Percentiles rank a stretch among this genome's conserved stretches.
Conservation (phyloP, 2,113 vertebrate species). For the Mellivora capensis region DNA sequence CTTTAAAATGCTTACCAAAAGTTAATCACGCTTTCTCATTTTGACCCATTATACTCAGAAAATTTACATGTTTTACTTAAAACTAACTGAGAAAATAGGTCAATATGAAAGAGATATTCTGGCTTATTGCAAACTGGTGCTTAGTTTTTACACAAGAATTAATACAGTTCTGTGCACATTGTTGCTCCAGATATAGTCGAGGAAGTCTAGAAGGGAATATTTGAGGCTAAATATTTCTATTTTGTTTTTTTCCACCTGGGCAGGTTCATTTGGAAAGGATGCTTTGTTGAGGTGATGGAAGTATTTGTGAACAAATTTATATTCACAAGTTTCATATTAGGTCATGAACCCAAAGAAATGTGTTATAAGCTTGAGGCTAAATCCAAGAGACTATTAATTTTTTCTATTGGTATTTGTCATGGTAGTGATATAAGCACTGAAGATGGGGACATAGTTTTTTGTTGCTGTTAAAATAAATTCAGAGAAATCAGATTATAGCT, state of each 20-base stretch:
- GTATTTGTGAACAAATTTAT: background rate
- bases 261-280: background rate
- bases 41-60: background rate
- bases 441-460: conserved; percentile 39
- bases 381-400: conserved; percentile 19
- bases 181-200: background rate
- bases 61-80: background rate
- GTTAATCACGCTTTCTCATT: background rate
- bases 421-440: conserved; percentile 15
- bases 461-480: conserved; percentile 53
- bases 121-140: background rate
- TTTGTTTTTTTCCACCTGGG: background rate
- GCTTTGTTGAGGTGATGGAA: background rate
- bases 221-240: background rate
- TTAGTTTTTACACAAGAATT: background rate
- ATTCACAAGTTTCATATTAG: background rate
- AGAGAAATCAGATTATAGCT: conserved; percentile 65
- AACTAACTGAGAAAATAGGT: background rate
- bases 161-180: background rate
- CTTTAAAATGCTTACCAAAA: background rate
- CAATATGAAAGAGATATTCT: background rate
- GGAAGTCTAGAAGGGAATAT: background rate
- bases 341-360: conserved; percentile 3
- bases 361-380: conserved; percentile 18
- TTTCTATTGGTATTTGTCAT: conserved; percentile 11